Base-by-base conservation (phyloP, 2,113 vertebrate species). In the Potamarius usumacintae region DNA sequence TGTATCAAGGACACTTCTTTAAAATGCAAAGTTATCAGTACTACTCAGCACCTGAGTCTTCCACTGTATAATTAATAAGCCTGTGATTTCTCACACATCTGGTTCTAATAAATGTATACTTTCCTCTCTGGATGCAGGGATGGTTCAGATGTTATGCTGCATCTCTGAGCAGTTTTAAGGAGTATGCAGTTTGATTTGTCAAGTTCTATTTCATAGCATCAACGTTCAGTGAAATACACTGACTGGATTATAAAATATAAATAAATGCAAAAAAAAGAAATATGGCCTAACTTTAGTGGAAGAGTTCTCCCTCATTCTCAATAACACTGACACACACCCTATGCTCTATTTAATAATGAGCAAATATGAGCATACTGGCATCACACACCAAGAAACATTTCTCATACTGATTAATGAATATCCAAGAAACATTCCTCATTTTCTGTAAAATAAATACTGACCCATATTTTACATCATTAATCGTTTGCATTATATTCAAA, bases 391-490 rank as follows among this genome's bases (percentile, higher is more conserved):
- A 84, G n/a, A 20, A 27, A 65, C 53, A 65, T 42, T 42, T 42
- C 42, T 42, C 42, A 78, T 78, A 67, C 18, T 71, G 55, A 81
- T 18, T 58, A 18, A 57, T 0, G 5, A 25, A 80, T 1, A 30
- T n/a, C 3, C 22, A 77, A 17, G 42, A 14, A 48, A 62, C 20
- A 27, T 60, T 72, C n/a, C 11, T 30, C 42, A 4, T 67, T 50
- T 4, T 53, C 25, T 78, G 48, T 58, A 42, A 42, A 81, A 69
- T 86, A 86, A 69, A 86, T 71, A 86, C 63, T 81, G 58, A 80
- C 60, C 76, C 63, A 71, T 17, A 86, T 20, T 80, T 20, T 57
- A 86, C 77, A 80, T 20, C 15, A 85, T 48, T 62, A 50, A 25
- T n/a, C 71, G 10, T 50, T 52, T 63, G 77, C 57, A 48, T 50